A percentile compares a stretch with the other conserved stretches of the same genome.
Conservation (phyloP, 2,113 vertebrate species). For the Microcebus jonahi region DNA sequence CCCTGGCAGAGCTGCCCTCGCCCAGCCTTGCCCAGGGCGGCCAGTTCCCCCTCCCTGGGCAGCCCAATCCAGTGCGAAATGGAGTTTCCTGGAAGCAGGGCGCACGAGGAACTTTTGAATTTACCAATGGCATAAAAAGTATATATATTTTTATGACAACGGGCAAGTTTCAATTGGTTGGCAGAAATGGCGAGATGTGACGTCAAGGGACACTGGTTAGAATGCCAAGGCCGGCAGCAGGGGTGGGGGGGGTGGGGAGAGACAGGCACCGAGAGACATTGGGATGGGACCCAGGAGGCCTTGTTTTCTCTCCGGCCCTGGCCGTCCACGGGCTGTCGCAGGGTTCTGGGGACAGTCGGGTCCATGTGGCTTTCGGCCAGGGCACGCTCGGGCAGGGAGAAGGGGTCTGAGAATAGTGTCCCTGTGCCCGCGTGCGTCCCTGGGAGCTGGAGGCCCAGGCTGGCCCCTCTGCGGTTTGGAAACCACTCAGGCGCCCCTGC, state of each 20-base stretch:
- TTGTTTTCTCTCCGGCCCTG: constrained; percentile 63
- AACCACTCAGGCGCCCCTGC: neutral
- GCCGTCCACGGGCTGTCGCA: neutral
- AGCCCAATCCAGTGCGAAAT: constrained; percentile 52
- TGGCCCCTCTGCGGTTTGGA: neutral
- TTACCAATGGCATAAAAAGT: constrained; percentile 87
- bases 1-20: neutral
- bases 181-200: constrained; percentile 96
- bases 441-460: neutral
- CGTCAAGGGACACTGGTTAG: constrained; percentile 90
- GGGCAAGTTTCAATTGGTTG: constrained; percentile 90
- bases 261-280: constrained; percentile 56
- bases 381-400: neutral
- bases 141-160: constrained; percentile 86
- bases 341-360: constrained; percentile 11
- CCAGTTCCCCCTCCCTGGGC: neutral
- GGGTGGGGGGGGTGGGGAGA: neutral
- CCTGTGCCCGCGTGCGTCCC: neutral
- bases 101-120: constrained; percentile 81
- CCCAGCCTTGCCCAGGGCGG: neutral
- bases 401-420: neutral
- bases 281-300: constrained; percentile 80
- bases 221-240: constrained; percentile 84
- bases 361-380: constrained; percentile 41
- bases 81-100: constrained; percentile 77